Conservation (phyloP, 2,113 vertebrate species). For the Thalassarche chlororhynchos region DNA sequence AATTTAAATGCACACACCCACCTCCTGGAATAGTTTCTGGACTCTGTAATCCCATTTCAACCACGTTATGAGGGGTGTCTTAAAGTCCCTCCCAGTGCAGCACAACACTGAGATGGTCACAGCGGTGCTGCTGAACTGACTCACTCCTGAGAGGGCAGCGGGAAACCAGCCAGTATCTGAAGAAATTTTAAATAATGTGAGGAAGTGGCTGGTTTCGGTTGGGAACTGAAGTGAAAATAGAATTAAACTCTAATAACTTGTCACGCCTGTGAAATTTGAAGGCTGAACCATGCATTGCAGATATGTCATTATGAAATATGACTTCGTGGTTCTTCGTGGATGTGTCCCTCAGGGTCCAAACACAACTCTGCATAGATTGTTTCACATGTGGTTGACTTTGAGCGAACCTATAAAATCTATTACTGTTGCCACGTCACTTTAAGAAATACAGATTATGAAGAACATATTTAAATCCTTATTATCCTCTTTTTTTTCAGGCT, state of each 20-base stretch:
- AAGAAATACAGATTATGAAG: background rate
- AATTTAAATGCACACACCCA: background rate
- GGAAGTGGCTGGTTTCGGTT: background rate
- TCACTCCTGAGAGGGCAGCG: background rate
- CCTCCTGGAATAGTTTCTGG: background rate
- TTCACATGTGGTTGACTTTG: constrained; percentile 16
- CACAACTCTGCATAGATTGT: background rate
- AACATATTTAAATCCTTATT: background rate
- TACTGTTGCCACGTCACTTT: background rate
- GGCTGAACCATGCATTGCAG: background rate
- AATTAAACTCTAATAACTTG: background rate
- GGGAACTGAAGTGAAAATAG: background rate
- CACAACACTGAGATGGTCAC: background rate
- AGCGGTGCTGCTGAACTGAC: background rate
- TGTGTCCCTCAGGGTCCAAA: background rate
- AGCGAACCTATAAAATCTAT: background rate
- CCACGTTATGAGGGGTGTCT: background rate
- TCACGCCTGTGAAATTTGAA: background rate
- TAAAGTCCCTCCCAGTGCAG: background rate
- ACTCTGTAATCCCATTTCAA: background rate
- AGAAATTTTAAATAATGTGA: background rate
- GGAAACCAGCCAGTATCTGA: background rate
- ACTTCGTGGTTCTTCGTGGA: background rate
- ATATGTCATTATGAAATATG: background rate
- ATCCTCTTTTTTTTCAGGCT: background rate